Evolutionary conservation across 2,113 vertebrate genomes (phyloP), one percentile per base, ranked within the genome.

Genomic region (Colistium nudipinnis): DNA sequence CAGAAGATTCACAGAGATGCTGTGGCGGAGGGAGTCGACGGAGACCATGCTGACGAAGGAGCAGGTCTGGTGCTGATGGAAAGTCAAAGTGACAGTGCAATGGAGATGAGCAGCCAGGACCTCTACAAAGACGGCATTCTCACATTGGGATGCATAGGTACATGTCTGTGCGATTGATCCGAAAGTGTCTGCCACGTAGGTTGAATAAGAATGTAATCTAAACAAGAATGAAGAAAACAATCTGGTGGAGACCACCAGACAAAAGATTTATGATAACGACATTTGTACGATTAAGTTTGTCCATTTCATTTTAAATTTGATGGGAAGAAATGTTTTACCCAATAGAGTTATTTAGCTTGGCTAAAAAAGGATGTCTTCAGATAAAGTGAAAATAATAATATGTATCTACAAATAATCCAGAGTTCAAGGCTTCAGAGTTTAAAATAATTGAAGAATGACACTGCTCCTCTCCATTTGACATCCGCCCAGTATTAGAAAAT

Each of bases 61-160:
- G 83, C 65, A 0, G 92, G 92, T 0, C 88, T 88, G 0, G 92
- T 96, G 22, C 71, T 95, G 44, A 80, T 95, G 83, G 93, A 96
- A 72, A 94, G 95, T 83, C 94, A 94, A 36, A 94, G 89, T 9
- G 94, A 94, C 56, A 87, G 87, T 2, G 91, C 91, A 0, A 91
- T 94, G 94, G 95, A 93, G 72, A 91, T 92, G 51, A 90, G 81
- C 4, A 81, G 70, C 30, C 89, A 87, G 62, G 95, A 97, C 79
- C 95, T 90, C 38, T 98, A 95, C 80, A 96, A 95, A 82, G 95
- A 98, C 0, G 96, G 96, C 0, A 84, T 97, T 36, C 93, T 96
- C 68, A 98, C 96, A 5, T 76, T 98, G 6, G 96, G 96, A 65
- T 97, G 96, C 62, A 91, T 97, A 70, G 93, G 95, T 80, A 24